Base-by-base conservation (phyloP, 2,888 invertebrate genomes). In the Patella caerulea region DNA sequence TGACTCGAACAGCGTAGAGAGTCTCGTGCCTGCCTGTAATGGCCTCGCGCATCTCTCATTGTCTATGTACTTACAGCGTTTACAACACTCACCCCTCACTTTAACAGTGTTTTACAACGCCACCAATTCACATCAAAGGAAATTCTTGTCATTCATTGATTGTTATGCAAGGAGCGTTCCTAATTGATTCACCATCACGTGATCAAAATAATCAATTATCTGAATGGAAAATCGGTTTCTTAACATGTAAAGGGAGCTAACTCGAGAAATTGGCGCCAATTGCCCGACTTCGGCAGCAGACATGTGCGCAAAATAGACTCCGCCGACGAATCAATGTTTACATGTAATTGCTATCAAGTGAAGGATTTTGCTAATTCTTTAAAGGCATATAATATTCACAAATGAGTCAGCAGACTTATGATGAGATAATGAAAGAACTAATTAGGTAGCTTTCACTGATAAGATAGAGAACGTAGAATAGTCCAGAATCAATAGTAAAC, bases 11-110 rank as follows among this genome's bases (percentile, higher is more conserved):
- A 45, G 45, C 45, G 45, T 45, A 45, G 19, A 65, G 19, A 65
- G 65, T 65, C 65, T 65, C 65, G 65, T 65, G 65, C 65, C 65
- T 65, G 19, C 65, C 24, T 24, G 65, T 65, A 65, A 65, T 65
- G 14, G 65, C 24, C 65, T 65, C 65, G 65, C 65, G 65, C 19
- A 12, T 65, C 24, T 65, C 24, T 11, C 65, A 65, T 65, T 65
- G 65, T 65, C 65, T 65, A 65, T 24, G 24, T 65, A 65, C 65
- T 65, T 65, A 65, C 24, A 24, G 65, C 65, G 19, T 65, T 65
- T 24, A 65, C 65, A 24, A 24, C 14, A 24, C 45, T 45, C 45
- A 45, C 45, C 45, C 45, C 45, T 9, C 45, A 45, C 45, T 65
- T 65, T 65, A 24, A 65, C 19, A 65, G 19, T 24, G 65, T 65